These are phyloP conservation scores for Chalcosyrphus nemorum DNA, from an alignment of 2,888 invertebrate genomes.

Conservation along the genomic window DNA sequence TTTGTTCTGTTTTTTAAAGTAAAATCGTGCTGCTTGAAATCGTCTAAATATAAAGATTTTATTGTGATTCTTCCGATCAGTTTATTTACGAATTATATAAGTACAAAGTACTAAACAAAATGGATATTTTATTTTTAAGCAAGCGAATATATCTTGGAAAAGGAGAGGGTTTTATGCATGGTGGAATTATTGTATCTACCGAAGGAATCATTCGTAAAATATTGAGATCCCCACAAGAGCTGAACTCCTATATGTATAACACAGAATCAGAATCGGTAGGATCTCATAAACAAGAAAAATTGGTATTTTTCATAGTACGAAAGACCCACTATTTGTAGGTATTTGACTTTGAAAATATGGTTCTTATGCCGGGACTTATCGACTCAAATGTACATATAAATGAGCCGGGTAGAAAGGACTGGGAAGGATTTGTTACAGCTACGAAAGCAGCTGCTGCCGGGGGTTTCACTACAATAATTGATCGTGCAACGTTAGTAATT, in stretches of 20 bases:
- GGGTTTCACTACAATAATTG: constrained; percentile 88
- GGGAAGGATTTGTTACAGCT: constrained; percentile 88
- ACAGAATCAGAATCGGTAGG: constrained; percentile 84
- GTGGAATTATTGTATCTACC: constrained; percentile 84
- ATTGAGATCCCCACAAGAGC: constrained; percentile 82
- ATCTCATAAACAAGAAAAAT: not conserved
- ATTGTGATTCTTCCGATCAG: not conserved
- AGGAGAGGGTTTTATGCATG: constrained; percentile 83
- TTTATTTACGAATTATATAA: constrained; percentile 54
- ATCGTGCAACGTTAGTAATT: constrained; percentile 86
- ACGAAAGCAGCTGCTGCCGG: constrained; percentile 88
- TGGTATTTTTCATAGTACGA: not conserved
- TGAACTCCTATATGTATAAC: constrained; percentile 82
- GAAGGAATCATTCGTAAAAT: constrained; percentile 85
- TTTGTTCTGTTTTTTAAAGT: not conserved
- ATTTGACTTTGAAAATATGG: constrained; percentile 83
- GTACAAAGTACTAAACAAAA: constrained; percentile 56
- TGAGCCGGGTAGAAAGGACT: constrained; percentile 88
- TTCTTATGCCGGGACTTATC: constrained; percentile 87
- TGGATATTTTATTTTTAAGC: constrained; percentile 81
- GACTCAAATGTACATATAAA: constrained; percentile 90
- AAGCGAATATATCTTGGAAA: constrained; percentile 83
- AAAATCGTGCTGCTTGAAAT: not conserved
- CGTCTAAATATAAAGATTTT: constrained; percentile 30
- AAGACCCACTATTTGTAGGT: constrained; percentile 75